These are phyloP conservation scores for Caracal caracal DNA, from an alignment of 2,113 vertebrate genomes.

Conservation along the genomic window DNA sequence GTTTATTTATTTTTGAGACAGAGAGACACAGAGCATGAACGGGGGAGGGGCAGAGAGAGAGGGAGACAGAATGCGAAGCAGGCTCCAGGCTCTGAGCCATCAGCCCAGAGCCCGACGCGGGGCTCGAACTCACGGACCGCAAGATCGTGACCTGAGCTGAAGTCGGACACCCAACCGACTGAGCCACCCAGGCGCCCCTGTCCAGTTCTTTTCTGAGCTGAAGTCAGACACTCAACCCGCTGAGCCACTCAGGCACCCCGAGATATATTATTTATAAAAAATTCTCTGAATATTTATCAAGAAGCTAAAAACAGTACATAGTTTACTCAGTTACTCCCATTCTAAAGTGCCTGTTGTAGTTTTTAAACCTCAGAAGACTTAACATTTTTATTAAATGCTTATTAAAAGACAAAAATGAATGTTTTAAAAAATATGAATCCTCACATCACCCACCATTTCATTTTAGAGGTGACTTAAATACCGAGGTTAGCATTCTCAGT, in stretches of 20 bases:
- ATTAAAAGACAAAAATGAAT: slow-evolving; percentile 16
- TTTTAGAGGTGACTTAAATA: slow-evolving; percentile 28
- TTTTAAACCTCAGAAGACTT: slow-evolving; percentile 24
- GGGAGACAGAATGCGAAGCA: no score
- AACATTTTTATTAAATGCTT: slow-evolving; percentile 6
- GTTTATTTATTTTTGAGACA: no score
- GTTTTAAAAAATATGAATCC: not conserved
- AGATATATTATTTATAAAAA: not conserved
- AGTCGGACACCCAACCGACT: no score
- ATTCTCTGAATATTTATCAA: slow-evolving; percentile 15
- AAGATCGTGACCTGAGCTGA: no score
- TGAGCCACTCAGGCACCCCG: no score
- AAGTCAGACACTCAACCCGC: no score
- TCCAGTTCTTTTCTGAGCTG: not conserved
- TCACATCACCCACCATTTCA: not conserved
- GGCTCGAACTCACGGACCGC: no score
- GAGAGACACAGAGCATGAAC: no score
- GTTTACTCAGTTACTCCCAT: not conserved
- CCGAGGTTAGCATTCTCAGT: slow-evolving; percentile 29
- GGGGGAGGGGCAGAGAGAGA: no score
- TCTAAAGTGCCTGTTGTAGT: not conserved
- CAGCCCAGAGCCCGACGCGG: no score
- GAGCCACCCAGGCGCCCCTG: no score
- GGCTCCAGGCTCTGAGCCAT: no score
- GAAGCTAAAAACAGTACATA: not conserved